Evolutionary conservation across 2,797 vertebrate species (phyloP), one percentile per base, ranked within the genome.

Genomic region (Calcarius lapponicus): DNA sequence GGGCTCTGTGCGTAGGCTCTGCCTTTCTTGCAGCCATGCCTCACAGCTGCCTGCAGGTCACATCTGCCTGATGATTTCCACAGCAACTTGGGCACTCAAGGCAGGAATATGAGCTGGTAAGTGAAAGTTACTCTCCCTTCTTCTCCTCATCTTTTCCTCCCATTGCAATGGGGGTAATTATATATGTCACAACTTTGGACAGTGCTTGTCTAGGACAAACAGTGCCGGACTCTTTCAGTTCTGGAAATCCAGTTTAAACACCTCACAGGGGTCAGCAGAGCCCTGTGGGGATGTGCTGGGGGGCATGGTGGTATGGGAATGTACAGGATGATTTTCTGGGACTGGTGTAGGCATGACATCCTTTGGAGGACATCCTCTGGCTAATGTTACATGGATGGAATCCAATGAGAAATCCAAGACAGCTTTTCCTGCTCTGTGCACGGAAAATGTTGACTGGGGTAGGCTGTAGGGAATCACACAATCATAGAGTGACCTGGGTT

Each of bases 81-180:
- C 60, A 62, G 87, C 6, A 79, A 45, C 73, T 48, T 85, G 70
- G 71, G 65, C 57, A 90, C 64, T 61, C 29, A 8, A 42, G 48
- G 73, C 71, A 86, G 81, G 96, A 95, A 66, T 72, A 94, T 34
- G 73, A 96, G 58, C 81, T 74, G 31, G 61, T 91, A 86, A 87
- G 71, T 93, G 32, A 86, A 84, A 81, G 67, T 48, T 88, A 58
- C 25, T 32, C n/a, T 66, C 17, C 13, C 9, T 67, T 15, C 31
- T 70, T 32, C 67, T 79, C 29, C 13, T 43, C 8, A 1, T 45
- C 26, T 42, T 70, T 34, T 58, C 48, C 22, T 90, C 18, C n/a
- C 36, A 75, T 31, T 38, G 11, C 64, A 81, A 0, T 60, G 51
- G 5, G 8, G n/a, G 24, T 83, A 76, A 88, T 83, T 83, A 51